A percentile compares a stretch with the other conserved stretches of the same genome.
These are phyloP conservation scores for Ochlodes sylvanus DNA, from an alignment of 2,888 invertebrate genomes.

Conservation along the genomic window DNA sequence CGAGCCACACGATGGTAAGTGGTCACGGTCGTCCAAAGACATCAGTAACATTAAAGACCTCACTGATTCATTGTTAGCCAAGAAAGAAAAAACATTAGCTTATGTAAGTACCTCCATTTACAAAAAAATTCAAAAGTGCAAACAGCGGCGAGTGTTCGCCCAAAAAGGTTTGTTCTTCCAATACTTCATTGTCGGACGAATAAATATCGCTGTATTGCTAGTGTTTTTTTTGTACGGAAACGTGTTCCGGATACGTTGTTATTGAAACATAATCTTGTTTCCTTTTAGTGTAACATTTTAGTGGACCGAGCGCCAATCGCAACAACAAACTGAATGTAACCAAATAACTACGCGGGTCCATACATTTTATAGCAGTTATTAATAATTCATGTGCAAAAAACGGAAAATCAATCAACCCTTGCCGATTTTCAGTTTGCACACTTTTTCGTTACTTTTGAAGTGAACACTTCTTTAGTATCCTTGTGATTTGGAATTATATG, in stretches of 20 bases:
- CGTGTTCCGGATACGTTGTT: conserved; percentile 59
- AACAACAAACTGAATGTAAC: conserved; percentile 44
- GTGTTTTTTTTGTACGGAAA: conserved; percentile 32
- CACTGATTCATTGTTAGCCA: too few relatives aligned
- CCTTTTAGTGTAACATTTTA: conserved; percentile 67
- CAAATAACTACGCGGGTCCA: conserved; percentile 40
- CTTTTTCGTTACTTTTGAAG: too few relatives aligned
- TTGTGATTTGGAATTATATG: too few relatives aligned
- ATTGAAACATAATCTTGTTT: conserved; percentile 73
- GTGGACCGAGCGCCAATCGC: conserved; percentile 50
- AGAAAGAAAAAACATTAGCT: too few relatives aligned
- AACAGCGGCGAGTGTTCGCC: too few relatives aligned
- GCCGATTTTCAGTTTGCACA: not conserved
- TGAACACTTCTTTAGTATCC: too few relatives aligned
- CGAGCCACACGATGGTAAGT: too few relatives aligned
- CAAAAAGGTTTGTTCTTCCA: conserved; percentile 35
- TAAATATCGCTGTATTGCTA: conserved; percentile 47
- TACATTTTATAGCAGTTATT: conserved; percentile 34
- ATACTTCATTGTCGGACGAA: conserved; percentile 60
- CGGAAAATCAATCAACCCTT: not conserved
- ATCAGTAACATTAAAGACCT: too few relatives aligned
- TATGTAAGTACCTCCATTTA: too few relatives aligned
- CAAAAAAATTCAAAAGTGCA: too few relatives aligned
- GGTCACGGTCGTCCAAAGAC: too few relatives aligned
- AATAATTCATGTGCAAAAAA: conserved; percentile 34